These are phyloP conservation scores for Machimus rusticus DNA, from an alignment of 2,888 invertebrate genomes.

Conservation along the genomic window DNA sequence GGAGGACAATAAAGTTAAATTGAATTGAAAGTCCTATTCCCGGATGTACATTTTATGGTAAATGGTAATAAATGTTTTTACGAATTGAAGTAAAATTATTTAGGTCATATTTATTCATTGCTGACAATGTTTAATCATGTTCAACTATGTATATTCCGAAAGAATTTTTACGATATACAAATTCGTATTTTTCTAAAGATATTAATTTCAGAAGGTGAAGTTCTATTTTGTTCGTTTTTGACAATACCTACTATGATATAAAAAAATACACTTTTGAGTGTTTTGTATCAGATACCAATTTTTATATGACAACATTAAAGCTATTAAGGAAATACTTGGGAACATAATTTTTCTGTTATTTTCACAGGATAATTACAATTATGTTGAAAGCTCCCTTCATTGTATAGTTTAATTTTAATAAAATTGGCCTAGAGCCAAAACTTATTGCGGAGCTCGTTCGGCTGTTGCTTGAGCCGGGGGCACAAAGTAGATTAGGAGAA, in stretches of 20 bases:
- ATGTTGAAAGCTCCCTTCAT: background rate
- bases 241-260: no score
- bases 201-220: no score
- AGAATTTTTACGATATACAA: no score
- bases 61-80: background rate
- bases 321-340: background rate
- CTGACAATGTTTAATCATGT: background rate
- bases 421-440: background rate
- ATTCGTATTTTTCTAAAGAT: no score
- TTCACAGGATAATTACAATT: conserved; percentile 3
- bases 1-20: background rate
- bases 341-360: background rate
- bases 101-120: background rate
- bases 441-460: background rate
- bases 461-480: background rate
- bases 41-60: background rate
- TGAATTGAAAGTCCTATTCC: background rate
- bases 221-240: no score
- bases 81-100: background rate
- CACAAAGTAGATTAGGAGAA: conserved; percentile 14
- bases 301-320: background rate
- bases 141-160: background rate
- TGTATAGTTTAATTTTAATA: conserved; percentile 24
- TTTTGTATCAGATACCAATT: background rate
- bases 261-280: no score